Evolutionary conservation across 2,113 vertebrate species (phyloP).

Genomic region (Dissostichus mawsoni): DNA sequence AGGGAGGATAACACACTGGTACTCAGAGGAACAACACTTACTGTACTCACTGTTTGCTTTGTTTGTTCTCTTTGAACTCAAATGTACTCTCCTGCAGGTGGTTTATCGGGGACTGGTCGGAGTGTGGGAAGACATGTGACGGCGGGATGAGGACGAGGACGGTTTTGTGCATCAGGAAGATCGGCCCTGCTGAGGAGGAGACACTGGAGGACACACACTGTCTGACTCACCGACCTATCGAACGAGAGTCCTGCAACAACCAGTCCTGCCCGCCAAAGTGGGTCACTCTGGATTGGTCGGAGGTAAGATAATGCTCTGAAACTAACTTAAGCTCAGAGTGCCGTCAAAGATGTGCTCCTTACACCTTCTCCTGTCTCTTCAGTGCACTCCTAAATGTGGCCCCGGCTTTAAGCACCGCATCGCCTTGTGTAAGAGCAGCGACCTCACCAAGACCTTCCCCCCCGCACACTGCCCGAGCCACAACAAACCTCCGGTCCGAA

Average conservation of each 20-base stretch:
- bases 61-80: too few relatives aligned
- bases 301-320: constrained; percentile 83
- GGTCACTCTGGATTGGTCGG: constrained; percentile 97
- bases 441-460: constrained; percentile 94
- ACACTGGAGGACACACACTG: constrained; percentile 92
- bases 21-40: not conserved
- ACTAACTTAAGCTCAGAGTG: not conserved
- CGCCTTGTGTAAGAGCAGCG: constrained; percentile 95
- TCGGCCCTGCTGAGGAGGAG: constrained; percentile 93
- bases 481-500: constrained; percentile 92
- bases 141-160: constrained; percentile 91
- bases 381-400: constrained; percentile 93
- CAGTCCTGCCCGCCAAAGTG: constrained; percentile 98
- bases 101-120: constrained; percentile 98
- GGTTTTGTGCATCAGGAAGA: constrained; percentile 94
- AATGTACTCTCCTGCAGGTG: constrained; percentile 82
- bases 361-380: not conserved
- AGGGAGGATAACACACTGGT: not conserved
- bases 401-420: constrained; percentile 97
- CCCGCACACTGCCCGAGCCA: constrained; percentile 89
- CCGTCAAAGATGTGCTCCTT: not conserved
- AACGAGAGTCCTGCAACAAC: constrained; percentile 95
- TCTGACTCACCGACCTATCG: constrained; percentile 92
- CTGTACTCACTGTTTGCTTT: too few relatives aligned
- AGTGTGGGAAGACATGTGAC: constrained; percentile 96